Conservation (phyloP, 2,797 vertebrate species). For the Lycodopsis pacificus region DNA sequence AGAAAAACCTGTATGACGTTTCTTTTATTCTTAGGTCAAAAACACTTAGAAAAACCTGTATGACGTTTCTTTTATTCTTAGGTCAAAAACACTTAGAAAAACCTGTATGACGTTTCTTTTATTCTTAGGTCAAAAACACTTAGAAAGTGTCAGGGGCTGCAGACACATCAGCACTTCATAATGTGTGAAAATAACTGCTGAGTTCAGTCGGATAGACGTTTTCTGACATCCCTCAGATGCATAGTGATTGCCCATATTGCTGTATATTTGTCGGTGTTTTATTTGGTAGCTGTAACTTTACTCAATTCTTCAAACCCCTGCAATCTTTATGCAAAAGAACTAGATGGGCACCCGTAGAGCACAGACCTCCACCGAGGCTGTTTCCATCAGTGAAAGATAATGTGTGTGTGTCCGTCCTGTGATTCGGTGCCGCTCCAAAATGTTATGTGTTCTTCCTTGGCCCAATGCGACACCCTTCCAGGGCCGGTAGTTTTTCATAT, state of each 20-base stretch:
- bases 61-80: too few relatives aligned
- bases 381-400: neutral
- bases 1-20: too few relatives aligned
- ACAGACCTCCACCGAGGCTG: neutral
- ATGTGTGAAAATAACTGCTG: slow-evolving; percentile 53
- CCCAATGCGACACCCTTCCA: too few relatives aligned
- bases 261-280: neutral
- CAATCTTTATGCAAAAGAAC: neutral
- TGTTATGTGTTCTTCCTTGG: neutral
- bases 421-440: neutral
- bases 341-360: neutral
- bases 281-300: too few relatives aligned
- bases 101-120: too few relatives aligned
- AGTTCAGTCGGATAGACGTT: slow-evolving; percentile 23
- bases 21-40: too few relatives aligned
- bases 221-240: slow-evolving; percentile 8
- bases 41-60: too few relatives aligned
- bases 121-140: too few relatives aligned
- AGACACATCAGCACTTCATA: slow-evolving; percentile 43
- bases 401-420: neutral
- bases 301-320: neutral
- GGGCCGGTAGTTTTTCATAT: neutral
- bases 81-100: too few relatives aligned
- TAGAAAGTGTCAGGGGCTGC: too few relatives aligned
- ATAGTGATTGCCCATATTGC: neutral